Percentiles rank a stretch among this genome's conserved stretches.
phyloP scores from a whole-genome alignment of 2,888 invertebrate genomes.

The Caradrina kadenii region DNA sequence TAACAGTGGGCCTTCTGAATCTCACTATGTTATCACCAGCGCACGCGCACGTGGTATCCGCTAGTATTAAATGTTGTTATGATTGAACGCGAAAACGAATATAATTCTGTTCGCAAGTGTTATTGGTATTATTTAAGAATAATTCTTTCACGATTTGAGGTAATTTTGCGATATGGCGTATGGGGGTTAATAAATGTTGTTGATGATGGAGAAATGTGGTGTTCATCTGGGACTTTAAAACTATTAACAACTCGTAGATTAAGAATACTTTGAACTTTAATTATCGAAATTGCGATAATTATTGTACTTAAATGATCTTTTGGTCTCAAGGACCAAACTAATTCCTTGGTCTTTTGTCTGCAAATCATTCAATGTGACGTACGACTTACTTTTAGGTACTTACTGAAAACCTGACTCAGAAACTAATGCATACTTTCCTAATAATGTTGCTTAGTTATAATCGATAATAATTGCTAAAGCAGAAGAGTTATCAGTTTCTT shows the following conservation, averaged over 20 bases:
- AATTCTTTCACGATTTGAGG: slow-evolving; percentile 40
- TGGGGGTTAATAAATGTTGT: background rate
- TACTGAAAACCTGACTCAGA: too few relatives aligned
- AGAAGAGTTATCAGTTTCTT: slow-evolving; percentile 4
- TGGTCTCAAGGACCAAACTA: background rate
- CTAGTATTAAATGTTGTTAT: slow-evolving; percentile 52
- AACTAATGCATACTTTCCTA: background rate
- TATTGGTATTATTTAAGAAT: slow-evolving; percentile 43
- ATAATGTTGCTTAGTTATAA: background rate
- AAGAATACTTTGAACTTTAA: too few relatives aligned
- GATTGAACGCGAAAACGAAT: slow-evolving; percentile 54
- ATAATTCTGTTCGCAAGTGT: slow-evolving; percentile 43
- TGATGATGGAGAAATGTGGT: slow-evolving; percentile 28
- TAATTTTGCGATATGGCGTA: background rate
- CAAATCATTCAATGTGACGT: too few relatives aligned
- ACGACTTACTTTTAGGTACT: too few relatives aligned
- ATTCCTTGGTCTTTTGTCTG: background rate
- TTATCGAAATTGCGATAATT: too few relatives aligned
- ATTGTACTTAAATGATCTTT: background rate
- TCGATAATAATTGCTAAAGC: background rate
- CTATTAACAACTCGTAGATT: background rate
- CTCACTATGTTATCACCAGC: background rate
- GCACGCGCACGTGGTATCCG: slow-evolving; percentile 20
- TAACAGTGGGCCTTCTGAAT: slow-evolving; percentile 26
- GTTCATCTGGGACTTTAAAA: background rate